Evolutionary conservation across 2,113 vertebrate genomes (phyloP), one percentile per base, ranked within the genome.

Genomic region (Scatophagus argus): DNA sequence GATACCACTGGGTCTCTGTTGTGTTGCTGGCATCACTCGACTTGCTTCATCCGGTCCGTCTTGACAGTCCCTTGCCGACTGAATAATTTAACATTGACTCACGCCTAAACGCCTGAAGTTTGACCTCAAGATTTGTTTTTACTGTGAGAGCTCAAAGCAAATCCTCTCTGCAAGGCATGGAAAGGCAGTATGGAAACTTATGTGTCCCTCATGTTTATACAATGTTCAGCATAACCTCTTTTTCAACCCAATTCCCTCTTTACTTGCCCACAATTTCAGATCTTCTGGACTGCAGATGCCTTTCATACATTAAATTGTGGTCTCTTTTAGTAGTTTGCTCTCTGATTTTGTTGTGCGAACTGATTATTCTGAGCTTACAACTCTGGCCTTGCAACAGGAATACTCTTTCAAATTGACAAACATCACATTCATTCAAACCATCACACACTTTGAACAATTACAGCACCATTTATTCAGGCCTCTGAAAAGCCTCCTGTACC

Each of bases 41-140:
- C 73, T 79, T 80, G 79, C 84, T 91, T 93, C 87, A 92, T 93
- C 88, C 82, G 78, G 73, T 89, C 72, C 21, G 43, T 80, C 79
- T 82, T 60, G 36, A 67, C 31, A 38, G 54, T 88, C 84, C 70
- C 87, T 23, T 36, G 51, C 81, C 62, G 62, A 65, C 58, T 94
- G 83, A 92, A 93, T 93, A 86, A 93, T 94, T 94, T 78, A 94
- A 64, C 71, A 84, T 68, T 90, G 92, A 92, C 91, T 92, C 68
- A 14, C 63, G 85, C 65, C 60, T 82, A 52, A 86, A 74, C 82
- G 87, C 78, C 84, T 91, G 82, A 88, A 91, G 87, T 92, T 88
- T 93, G 91, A 93, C 91, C 92, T 88, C 61, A 47, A 76, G 89
- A 85, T 91, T 91, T 93, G 79, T 87, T 93, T 92, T 82, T 84